A percentile compares a stretch with the other conserved stretches of the same genome.
phyloP scores from a whole-genome alignment of 2,888 invertebrate genomes.

The Dyspetes luteomarginatus region DNA sequence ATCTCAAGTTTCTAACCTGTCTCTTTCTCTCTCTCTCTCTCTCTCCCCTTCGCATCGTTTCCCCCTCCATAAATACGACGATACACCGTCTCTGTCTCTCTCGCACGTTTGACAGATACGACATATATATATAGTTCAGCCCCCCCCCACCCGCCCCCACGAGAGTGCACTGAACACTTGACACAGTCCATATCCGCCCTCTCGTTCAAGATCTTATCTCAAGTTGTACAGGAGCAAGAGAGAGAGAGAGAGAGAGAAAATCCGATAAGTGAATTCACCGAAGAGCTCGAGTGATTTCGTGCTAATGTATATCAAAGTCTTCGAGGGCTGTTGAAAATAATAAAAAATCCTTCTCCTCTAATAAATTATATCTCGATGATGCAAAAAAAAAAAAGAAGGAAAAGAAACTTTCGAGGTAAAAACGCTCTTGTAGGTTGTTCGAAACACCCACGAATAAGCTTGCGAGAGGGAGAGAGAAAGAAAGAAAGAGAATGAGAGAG shows the following conservation, averaged over 20 bases:
- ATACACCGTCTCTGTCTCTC: slow-evolving; percentile 17
- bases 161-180: slow-evolving; percentile 67
- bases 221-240: slow-evolving; percentile 53
- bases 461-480: slow-evolving; percentile 11
- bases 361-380: too few relatives aligned
- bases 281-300: slow-evolving; percentile 13
- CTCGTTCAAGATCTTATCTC: slow-evolving; percentile 57
- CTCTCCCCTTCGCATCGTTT: neutral
- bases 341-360: slow-evolving; percentile 3
- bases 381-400: neutral
- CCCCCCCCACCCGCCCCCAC: slow-evolving; percentile 58
- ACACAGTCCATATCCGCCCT: slow-evolving; percentile 69
- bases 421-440: slow-evolving; percentile 3
- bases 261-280: slow-evolving; percentile 63
- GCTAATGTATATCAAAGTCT: neutral
- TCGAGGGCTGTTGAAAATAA: neutral
- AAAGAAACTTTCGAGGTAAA: too few relatives aligned
- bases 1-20: too few relatives aligned
- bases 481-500: slow-evolving; percentile 3
- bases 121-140: slow-evolving; percentile 41
- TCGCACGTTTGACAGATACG: neutral
- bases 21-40: neutral
- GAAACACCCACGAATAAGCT: neutral
- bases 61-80: slow-evolving; percentile 18
- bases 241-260: slow-evolving; percentile 56